Base-by-base conservation (phyloP, 2,888 invertebrate species). In the Mimas tiliae region DNA sequence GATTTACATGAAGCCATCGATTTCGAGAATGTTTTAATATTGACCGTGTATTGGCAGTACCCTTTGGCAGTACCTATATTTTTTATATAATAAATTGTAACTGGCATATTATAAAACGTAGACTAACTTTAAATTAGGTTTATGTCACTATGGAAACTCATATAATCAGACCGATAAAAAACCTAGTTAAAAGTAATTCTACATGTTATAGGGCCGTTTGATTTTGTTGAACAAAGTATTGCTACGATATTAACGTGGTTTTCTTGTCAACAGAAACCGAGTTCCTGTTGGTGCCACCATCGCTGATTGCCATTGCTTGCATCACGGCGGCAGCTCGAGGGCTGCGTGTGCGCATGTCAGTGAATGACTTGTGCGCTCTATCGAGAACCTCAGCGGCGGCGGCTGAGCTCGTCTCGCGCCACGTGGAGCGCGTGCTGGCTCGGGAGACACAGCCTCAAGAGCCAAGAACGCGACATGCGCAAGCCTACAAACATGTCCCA, bases 241-340 rank as follows among this genome's bases (percentile, higher is more conserved):
- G 11, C n/a, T 3, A 27, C 2, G 14, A 45, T 55, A 21, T 12
- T 51, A 14, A 19, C 21, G 12, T 38, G 21, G 65, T 73, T 69
- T 69, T 63, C 70, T 90, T 89, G 87, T 85, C 77, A 72, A 86
- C 95, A 96, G 97, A 97, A 87, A 95, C 96, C n/a, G 95, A 95
- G 74, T 95, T 96, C 79, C 95, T 96, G 70, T 94, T 95, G 81
- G 95, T 95, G 66, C 95, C 95, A 12, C 96, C 96, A 34, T 96
- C 96, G 0, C 80, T 96, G 80, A 94, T 96, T 19, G 96, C 96
- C 0, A 94, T 95, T 11, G 96, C 96, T 7, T 96, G 96, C 80
- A 94, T 96, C 65, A 94, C 95, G 53, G 95, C 96, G 0, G 96
- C 96, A 0, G 95, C 95, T 11, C 94, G 95, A 11, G 96, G 96